Base-by-base conservation (phyloP, 1,140 invertebrate species). In the Forficula auricularia region DNA sequence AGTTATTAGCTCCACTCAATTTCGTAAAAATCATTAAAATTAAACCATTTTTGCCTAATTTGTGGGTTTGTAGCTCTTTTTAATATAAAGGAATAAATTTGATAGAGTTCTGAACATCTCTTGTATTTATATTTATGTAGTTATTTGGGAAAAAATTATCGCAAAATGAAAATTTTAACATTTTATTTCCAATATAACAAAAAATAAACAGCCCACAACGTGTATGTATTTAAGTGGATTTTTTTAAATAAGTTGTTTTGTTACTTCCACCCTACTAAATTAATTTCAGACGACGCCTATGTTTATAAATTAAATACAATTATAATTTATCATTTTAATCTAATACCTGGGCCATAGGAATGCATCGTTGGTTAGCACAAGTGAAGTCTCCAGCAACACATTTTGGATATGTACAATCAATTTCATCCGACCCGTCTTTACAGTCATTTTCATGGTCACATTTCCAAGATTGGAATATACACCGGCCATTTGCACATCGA, bases 401-500 rank as follows among this genome's bases (percentile, higher is more conserved):
- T 0, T 79, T 75, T 7, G 85, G 83, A 61, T 92, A 92, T 2
- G 73, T 68, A 59, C 91, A 97, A n/a, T 79, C 82, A 45, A 83
- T 67, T 61, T 97, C 91, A 58, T 96, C 91, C 15, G 82, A 87
- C 1, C 79, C 77, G 56, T 98, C 84, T 51, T 87, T 81, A 59
- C 91, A 97, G 53, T 98, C 90, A 54, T 97, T 92, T 66, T 82
- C 91, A 57, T 85, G 81, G 61, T 91, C 88, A 55, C 89, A 92
- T 57, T 86, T 85, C 89, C 87, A 94, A 0, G 85, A 82, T 53
- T 84, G 84, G 55, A 92, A 91, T 47, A 97, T 95, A 54, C 92
- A 96, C 2, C 90, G 71, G 0, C 87, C 89, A 55, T 96, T 96
- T 40, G 79, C 78, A 62, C 92, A 98, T 16, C 87, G 73, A 70